Percentiles rank a stretch among this genome's conserved stretches.
phyloP scores from a whole-genome alignment of 2,888 invertebrate genomes.

The Emmelina monodactyla region DNA sequence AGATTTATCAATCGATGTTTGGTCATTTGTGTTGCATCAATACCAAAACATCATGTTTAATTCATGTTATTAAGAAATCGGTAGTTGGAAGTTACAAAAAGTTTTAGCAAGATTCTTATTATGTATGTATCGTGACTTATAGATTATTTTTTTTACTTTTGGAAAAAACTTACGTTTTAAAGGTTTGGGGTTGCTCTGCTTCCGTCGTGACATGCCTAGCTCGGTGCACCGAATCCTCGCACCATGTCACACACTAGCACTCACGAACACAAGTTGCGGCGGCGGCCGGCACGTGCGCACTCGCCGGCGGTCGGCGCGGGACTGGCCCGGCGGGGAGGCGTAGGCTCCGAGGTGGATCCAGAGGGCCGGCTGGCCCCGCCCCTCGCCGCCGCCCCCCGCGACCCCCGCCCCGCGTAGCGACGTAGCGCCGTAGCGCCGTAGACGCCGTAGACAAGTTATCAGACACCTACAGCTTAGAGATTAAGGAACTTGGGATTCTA shows the following conservation, averaged over 20 bases:
- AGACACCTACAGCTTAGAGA: too few relatives aligned
- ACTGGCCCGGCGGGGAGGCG: conserved; percentile 20
- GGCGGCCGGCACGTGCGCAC: conserved; percentile 22
- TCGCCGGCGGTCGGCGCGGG: conserved; percentile 27
- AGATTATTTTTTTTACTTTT: too few relatives aligned
- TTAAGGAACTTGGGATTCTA: too few relatives aligned
- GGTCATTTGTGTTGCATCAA: too few relatives aligned
- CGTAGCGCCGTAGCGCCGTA: conserved; percentile 22
- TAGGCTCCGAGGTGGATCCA: conserved; percentile 3
- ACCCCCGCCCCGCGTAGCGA: conserved; percentile 20
- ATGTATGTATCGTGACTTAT: too few relatives aligned
- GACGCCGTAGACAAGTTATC: conserved; percentile 16
- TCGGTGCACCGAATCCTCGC: conserved; percentile 30
- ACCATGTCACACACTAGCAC: conserved; percentile 46
- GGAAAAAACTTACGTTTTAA: conserved; percentile 85
- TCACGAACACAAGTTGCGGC: conserved; percentile 22
- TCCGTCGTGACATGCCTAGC: conserved; percentile 87
- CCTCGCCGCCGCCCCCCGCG: conserved; percentile 11
- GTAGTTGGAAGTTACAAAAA: too few relatives aligned
- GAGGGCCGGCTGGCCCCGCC: conserved; percentile 27
- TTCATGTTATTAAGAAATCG: too few relatives aligned
- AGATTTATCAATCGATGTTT: too few relatives aligned
- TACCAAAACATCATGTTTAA: too few relatives aligned
- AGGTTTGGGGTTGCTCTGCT: conserved; percentile 96
- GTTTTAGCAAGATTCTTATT: too few relatives aligned